Evolutionary conservation across 2,888 invertebrate species (phyloP).

Genomic region (Mythimna lalbum): DNA sequence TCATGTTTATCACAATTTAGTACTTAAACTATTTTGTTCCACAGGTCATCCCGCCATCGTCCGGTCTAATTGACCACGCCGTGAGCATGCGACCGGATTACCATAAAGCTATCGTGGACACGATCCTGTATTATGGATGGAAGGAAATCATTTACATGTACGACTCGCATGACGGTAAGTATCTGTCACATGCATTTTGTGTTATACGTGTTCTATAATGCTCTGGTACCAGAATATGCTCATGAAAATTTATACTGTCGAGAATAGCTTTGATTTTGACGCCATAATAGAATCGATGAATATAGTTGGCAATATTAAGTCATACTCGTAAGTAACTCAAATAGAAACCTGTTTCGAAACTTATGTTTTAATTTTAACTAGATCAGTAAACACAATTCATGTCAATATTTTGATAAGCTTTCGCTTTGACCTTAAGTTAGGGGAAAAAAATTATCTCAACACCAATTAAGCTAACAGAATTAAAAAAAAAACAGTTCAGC

Average conservation of each 20-base stretch:
- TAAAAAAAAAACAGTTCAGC: too few species aligned
- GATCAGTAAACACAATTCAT: too few species aligned
- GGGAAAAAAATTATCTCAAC: too few species aligned
- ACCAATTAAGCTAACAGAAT: too few species aligned
- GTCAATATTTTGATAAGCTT: too few species aligned
- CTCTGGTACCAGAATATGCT: not conserved
- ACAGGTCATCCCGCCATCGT: constrained; percentile 96
- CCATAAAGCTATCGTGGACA: constrained; percentile 98
- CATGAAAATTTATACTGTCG: not conserved
- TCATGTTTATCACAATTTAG: not conserved
- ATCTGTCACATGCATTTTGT: constrained; percentile 20
- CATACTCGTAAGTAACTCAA: too few species aligned
- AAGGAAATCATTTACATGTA: constrained; percentile 97
- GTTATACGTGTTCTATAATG: not conserved
- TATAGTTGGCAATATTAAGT: not conserved
- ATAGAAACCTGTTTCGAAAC: too few species aligned
- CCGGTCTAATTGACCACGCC: constrained; percentile 97
- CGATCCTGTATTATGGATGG: constrained; percentile 98
- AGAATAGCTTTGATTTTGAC: not conserved
- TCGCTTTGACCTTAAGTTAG: too few species aligned
- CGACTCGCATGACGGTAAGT: constrained; percentile 97
- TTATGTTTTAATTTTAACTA: too few species aligned
- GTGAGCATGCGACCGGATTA: constrained; percentile 99
- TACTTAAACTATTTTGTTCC: constrained; percentile 37
- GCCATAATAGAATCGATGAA: not conserved